phyloP scores from a whole-genome alignment of 1,140 invertebrate species.

The Cydia fagiglandana region DNA sequence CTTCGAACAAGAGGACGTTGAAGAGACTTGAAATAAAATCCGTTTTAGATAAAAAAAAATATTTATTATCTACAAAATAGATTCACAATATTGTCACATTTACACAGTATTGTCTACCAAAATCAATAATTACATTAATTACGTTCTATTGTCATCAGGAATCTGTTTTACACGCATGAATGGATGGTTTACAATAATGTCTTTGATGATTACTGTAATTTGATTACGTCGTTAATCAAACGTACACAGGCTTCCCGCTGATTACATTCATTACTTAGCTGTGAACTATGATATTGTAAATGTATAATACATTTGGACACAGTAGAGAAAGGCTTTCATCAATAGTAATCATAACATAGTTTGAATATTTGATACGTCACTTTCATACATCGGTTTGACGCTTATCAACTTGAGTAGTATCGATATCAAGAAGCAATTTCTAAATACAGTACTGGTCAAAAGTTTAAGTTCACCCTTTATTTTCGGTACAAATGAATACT shows the following conservation, averaged over 20 bases:
- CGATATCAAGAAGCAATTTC: no score
- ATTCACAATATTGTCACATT: background rate
- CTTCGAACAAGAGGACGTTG: background rate
- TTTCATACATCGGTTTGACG: no score
- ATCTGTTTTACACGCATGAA: background rate
- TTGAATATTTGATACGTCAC: no score
- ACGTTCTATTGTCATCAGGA: background rate
- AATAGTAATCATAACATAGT: background rate
- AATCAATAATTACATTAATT: background rate
- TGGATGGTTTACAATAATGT: conserved; percentile 1
- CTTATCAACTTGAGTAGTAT: no score
- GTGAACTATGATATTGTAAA: background rate
- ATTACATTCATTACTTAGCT: background rate
- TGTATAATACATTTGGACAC: background rate
- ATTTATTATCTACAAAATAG: background rate
- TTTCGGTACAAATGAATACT: no score
- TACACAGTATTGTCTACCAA: background rate
- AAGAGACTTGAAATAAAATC: background rate
- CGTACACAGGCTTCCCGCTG: background rate
- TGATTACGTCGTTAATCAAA: background rate
- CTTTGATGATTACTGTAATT: conserved; percentile 1
- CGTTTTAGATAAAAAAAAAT: background rate
- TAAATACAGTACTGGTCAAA: no score
- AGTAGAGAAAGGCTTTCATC: background rate
- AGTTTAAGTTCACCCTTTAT: no score